These are phyloP conservation scores for Pavo muticus DNA, from an alignment of 2,113 vertebrate species.

Conservation along the genomic window DNA sequence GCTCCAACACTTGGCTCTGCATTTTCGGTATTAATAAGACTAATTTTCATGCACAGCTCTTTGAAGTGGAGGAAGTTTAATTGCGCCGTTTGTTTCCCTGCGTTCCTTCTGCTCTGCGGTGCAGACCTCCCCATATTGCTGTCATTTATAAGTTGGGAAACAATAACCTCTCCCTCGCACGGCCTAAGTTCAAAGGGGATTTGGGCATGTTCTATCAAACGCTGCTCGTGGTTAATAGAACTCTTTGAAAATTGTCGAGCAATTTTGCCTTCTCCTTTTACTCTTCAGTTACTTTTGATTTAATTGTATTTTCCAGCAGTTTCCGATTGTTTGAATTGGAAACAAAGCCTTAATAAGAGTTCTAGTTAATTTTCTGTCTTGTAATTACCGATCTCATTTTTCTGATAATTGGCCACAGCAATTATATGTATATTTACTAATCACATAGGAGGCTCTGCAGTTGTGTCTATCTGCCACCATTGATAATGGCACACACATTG, in stretches of 20 bases:
- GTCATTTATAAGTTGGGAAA: conserved; percentile 56
- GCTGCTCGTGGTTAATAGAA: conserved; percentile 5
- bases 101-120: conserved; percentile 43
- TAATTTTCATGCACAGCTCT: not conserved
- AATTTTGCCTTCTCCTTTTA: conserved; percentile 62
- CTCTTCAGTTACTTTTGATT: conserved; percentile 79
- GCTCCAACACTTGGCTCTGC: not conserved
- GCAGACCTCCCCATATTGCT: conserved; percentile 49
- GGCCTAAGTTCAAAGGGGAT: conserved; percentile 46
- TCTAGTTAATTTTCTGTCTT: conserved; percentile 97
- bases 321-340: conserved; percentile 84
- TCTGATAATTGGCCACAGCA: conserved; percentile 99
- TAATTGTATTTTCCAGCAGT: conserved; percentile 81
- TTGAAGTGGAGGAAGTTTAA: conserved; percentile 62
- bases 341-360: conserved; percentile 96
- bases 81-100: conserved; percentile 39
- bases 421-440: conserved; percentile 99
- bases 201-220: conserved; percentile 3
- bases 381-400: conserved; percentile 99
- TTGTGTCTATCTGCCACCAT: conserved; percentile 83
- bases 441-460: conserved; percentile 83
- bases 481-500: conserved; percentile 88
- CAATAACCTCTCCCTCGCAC: not conserved
- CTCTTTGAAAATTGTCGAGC: conserved; percentile 30
- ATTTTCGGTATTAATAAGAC: not conserved